A percentile compares a stretch with the other conserved stretches of the same genome.
Conservation (phyloP, 2,113 vertebrate genomes). For the Macrotis lagotis region DNA sequence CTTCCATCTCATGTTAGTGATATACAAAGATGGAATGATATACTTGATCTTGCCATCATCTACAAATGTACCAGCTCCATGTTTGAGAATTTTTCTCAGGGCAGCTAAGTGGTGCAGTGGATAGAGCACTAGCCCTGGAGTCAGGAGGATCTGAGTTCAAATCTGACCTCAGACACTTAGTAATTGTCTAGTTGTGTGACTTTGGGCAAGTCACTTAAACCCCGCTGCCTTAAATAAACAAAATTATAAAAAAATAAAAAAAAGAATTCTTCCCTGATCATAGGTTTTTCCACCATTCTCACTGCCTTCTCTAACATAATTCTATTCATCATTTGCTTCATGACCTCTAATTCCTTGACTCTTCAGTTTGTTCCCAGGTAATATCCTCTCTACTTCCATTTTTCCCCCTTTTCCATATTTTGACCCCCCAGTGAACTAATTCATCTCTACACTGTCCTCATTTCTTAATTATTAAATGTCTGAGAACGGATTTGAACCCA, state of each 20-base stretch:
- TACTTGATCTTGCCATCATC: neutral
- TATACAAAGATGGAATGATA: neutral
- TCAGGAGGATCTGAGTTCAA: too few species aligned
- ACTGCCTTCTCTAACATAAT: neutral
- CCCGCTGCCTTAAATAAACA: too few species aligned
- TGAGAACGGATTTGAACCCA: too few species aligned
- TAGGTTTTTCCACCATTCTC: neutral
- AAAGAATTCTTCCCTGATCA: neutral
- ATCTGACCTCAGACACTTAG: too few species aligned
- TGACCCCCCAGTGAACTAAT: neutral
- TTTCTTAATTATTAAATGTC: too few species aligned
- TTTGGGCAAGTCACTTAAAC: too few species aligned
- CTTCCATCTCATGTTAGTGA: neutral
- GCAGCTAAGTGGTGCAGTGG: too few species aligned
- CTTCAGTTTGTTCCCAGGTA: neutral
- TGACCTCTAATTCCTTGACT: neutral
- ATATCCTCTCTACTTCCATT: neutral
- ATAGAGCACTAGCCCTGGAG: too few species aligned
- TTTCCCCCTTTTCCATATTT: neutral
- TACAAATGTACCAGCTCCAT: neutral
- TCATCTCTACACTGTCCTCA: neutral
- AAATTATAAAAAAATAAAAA: too few species aligned
- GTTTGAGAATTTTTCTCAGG: neutral
- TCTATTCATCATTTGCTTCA: neutral
- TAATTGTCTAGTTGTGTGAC: too few species aligned